Conservation (phyloP, 2,113 vertebrate species). For the Callithrix jacchus region DNA sequence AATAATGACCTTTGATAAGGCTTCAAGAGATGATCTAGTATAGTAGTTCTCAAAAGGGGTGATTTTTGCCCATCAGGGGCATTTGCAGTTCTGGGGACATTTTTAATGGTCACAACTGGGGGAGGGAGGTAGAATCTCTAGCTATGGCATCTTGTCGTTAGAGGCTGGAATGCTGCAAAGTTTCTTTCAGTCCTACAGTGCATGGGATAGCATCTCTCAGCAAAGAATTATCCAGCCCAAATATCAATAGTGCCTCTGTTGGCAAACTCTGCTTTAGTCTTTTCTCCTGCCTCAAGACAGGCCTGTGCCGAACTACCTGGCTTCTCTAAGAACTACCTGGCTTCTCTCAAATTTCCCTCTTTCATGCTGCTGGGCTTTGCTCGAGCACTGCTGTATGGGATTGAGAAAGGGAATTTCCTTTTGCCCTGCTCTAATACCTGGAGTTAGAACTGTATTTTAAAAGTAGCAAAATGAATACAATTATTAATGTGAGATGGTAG, state of each 20-base stretch:
- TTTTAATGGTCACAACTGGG: neutral
- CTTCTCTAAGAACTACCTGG: fast-evolving
- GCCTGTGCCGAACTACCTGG: neutral
- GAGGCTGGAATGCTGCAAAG: neutral
- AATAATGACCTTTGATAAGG: neutral
- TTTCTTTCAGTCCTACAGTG: neutral
- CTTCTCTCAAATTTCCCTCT: no score
- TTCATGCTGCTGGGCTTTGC: neutral
- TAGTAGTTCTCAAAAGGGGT: neutral
- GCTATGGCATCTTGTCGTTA: no score
- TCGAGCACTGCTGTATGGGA: neutral
- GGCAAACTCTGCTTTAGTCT: neutral
- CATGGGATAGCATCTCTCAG: neutral
- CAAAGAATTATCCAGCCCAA: neutral
- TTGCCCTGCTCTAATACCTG: neutral
- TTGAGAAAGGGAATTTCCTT: neutral
- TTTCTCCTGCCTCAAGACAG: neutral
- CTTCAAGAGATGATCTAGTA: neutral
- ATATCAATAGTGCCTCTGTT: neutral
- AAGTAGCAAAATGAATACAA: neutral
- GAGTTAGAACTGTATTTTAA: neutral
- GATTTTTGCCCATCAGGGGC: neutral
- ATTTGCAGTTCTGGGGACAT: neutral
- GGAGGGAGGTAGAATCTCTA: neutral
- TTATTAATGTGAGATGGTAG: neutral